Conservation (phyloP, 2,797 vertebrate species). For the Stomatorhinus walkeri region DNA sequence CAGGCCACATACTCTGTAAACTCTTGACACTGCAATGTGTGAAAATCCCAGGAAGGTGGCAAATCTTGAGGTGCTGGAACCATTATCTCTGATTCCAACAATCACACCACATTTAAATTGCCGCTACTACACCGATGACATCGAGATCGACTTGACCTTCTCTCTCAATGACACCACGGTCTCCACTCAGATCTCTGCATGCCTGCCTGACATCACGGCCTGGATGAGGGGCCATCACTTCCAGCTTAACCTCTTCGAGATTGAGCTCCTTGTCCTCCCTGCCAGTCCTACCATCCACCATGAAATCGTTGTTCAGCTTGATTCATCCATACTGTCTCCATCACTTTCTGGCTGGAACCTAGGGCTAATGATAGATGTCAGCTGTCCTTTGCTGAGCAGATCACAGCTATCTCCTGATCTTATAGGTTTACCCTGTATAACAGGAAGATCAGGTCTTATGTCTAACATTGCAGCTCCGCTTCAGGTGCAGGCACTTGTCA, state of each 20-base stretch:
- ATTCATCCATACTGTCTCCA: neutral
- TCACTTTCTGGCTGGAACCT: neutral
- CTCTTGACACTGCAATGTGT: too few relatives aligned
- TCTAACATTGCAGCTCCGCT: neutral
- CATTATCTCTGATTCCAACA: too few relatives aligned
- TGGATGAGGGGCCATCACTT: neutral
- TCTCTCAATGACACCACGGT: neutral
- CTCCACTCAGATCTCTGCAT: neutral
- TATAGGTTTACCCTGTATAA: neutral
- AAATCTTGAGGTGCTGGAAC: too few relatives aligned
- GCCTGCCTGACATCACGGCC: neutral
- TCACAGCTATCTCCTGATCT: neutral
- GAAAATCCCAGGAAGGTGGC: too few relatives aligned
- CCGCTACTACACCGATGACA: neutral
- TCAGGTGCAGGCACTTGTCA: neutral
- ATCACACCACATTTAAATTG: too few relatives aligned
- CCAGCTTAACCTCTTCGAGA: neutral
- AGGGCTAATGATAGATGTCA: neutral
- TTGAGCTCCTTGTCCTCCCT: neutral
- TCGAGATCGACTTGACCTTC: neutral
- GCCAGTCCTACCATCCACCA: neutral
- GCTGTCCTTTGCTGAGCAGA: neutral
- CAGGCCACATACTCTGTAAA: too few relatives aligned
- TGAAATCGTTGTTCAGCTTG: neutral
- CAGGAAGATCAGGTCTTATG: neutral